A percentile compares a stretch with the other conserved stretches of the same genome.
phyloP scores from a whole-genome alignment of 2,113 vertebrate species.

The Myotis yumanensis region DNA sequence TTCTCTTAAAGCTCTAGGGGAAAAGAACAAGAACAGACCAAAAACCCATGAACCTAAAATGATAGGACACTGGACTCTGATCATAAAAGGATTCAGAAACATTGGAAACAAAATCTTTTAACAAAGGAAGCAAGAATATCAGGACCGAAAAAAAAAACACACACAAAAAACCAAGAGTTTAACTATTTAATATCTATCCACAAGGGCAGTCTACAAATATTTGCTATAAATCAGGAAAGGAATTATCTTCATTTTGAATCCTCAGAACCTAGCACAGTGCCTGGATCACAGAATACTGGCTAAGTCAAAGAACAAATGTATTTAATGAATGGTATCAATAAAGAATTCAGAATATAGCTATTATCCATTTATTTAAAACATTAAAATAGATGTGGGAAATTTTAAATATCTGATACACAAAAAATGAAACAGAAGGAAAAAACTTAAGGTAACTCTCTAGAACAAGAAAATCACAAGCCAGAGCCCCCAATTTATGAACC shows the following conservation, averaged over 20 bases:
- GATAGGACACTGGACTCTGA: neutral
- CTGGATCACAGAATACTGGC: constrained; percentile 26
- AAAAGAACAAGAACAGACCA: neutral
- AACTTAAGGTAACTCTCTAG: neutral
- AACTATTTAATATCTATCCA: constrained; percentile 19
- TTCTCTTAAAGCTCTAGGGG: constrained; percentile 14
- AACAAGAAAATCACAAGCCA: constrained; percentile 23
- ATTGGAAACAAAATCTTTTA: constrained; percentile 35
- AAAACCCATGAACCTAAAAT: constrained; percentile 16
- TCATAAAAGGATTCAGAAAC: constrained; percentile 34
- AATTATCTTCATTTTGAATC: constrained; percentile 34
- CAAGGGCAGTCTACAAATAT: neutral
- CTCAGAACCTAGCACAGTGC: constrained; percentile 56
- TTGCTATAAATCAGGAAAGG: neutral
- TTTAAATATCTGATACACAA: constrained; percentile 14
- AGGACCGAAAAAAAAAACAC: neutral
- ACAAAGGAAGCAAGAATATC: constrained; percentile 43
- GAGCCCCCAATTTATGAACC: neutral
- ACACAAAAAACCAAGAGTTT: neutral
- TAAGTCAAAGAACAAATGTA: constrained; percentile 43
- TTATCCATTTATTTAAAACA: constrained; percentile 40
- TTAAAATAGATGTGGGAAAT: neutral
- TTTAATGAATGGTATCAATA: neutral
- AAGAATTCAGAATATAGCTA: neutral
- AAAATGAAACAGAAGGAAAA: constrained; percentile 41